Evolutionary conservation across 1,140 invertebrate genomes (phyloP), one percentile per base, ranked within the genome.

Genomic region (Bicyclus anynana): DNA sequence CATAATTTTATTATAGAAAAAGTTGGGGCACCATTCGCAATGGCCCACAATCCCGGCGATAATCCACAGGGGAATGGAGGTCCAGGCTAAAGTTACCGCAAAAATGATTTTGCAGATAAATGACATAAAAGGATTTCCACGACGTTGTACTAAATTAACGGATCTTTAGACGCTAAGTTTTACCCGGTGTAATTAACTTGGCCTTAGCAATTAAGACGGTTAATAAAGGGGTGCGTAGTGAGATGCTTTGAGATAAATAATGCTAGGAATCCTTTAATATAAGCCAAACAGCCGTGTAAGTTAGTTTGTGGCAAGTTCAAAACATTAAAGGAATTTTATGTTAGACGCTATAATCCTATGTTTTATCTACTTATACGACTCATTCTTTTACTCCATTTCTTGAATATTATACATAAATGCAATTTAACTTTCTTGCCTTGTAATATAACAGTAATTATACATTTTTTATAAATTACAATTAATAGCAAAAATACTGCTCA

Each of bases 161-260:
- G 80, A 72, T 81, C 78, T 76, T 74, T 81, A 83, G 73, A 65
- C 76, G 79, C 63, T 79, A 86, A 86, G 80, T 86, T 86, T 82
- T 78, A 77, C 71, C 71, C 68, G 59, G 59, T 73, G 73, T 84
- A 84, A 85, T 85, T 85, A 87, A 84, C 74, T 84, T 78, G 72
- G 77, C 71, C 80, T 83, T 75, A 74, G 81, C 80, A 83, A 87
- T 87, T 82, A 83, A 83, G 81, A 84, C 83, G 77, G 78, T 84
- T 84, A 87, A 84, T 87, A 82, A 87, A 87, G 81, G 80, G 76
- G 74, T 82, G 75, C 71, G 78, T 87, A 73, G 73, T 76, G 77
- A 82, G 77, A 80, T 72, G 83, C 80, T 83, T 77, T 75, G 78
- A 81, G 80, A 87, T 81, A 80, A 47, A 81, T 84, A 80, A 82